Base-by-base conservation (phyloP, 2,797 vertebrate genomes). In the Sebastes paucispinis region DNA sequence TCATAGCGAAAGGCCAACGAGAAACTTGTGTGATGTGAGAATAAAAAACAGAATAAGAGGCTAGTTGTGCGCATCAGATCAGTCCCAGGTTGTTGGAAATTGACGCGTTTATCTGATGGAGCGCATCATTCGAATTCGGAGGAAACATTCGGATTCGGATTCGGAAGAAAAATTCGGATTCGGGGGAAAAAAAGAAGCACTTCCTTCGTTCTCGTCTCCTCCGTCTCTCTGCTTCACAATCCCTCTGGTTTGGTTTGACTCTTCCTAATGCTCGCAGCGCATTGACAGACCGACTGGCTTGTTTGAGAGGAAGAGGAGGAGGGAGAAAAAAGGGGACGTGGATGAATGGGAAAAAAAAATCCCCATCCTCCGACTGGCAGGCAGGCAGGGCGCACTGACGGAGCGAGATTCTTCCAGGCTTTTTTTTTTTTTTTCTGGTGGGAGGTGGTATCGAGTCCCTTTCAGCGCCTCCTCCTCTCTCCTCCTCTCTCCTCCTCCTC, bases 211-310 rank as follows among this genome's bases (percentile, higher is more conserved):
- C 79, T 89, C 83, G 87, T 88, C 84, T 87, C 88, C 80, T 82
- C 89, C 88, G 91, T 91, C 82, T 89, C 84, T 84, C 84, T 83
- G 88, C 79, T 88, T 88, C 87, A 84, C 29, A 90, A 91, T 86
- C 94, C 93, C 91, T 78, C 91, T 87, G 93, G 57, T 94, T 88
- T 91, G 94, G 94, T 91, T 93, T 83, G 92, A 39, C 36, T 39
- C 36, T 39, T 82, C 85, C 87, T 90, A 90, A 91, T 81, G 93
- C 92, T 93, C 89, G 82, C 90, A 86, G 91, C 93, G 54, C 94
- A 93, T 81, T 95, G 94, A 95, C 94, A 93, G 92, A 95, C 86
- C 88, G 91, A 93, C 92, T 92, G 88, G 90, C 86, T 93, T 82
- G 93, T 93, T 88, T 90, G 92, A 92, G 89, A 87, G 84, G 89